These are phyloP conservation scores for Cerceris ruficornis DNA, from an alignment of 2,888 invertebrate genomes.

Conservation along the genomic window DNA sequence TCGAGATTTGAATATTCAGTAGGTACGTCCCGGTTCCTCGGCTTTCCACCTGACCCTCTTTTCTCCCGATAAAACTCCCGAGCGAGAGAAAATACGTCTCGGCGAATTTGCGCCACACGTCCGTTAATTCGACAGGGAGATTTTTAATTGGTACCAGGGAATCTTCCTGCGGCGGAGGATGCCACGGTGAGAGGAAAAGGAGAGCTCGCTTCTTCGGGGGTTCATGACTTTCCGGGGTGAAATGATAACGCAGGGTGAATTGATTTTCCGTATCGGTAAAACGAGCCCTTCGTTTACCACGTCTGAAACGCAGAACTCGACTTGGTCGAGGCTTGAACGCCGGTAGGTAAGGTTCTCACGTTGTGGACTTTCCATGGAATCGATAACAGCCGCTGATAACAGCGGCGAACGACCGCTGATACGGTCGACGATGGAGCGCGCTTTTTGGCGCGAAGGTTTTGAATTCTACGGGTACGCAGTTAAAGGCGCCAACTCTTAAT, in stretches of 20 bases:
- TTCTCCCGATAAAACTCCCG: constrained; percentile 34
- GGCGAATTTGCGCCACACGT: not conserved
- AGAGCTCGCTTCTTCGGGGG: not conserved
- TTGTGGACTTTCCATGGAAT: not conserved
- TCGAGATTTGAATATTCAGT: constrained; percentile 78
- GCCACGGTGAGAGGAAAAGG: not conserved
- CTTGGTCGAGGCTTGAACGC: not conserved
- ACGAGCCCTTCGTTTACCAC: too few species aligned
- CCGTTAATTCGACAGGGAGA: not conserved
- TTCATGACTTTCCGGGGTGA: not conserved
- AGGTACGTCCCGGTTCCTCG: constrained; percentile 69
- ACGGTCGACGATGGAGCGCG: too few species aligned
- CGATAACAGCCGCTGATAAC: too few species aligned
- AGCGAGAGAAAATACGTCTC: constrained; percentile 36
- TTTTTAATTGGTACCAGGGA: not conserved
- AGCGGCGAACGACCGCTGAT: too few species aligned
- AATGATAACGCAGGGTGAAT: not conserved
- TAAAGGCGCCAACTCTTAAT: too few species aligned
- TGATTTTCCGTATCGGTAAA: constrained; percentile 34
- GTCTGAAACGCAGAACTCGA: not conserved
- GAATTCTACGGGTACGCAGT: too few species aligned
- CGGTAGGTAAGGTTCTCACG: not conserved
- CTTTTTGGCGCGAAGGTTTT: too few species aligned
- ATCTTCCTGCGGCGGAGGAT: not conserved
- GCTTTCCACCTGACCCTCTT: constrained; percentile 69